Evolutionary conservation across 1,140 invertebrate genomes (phyloP).

Genomic region (Papilio glaucus): DNA sequence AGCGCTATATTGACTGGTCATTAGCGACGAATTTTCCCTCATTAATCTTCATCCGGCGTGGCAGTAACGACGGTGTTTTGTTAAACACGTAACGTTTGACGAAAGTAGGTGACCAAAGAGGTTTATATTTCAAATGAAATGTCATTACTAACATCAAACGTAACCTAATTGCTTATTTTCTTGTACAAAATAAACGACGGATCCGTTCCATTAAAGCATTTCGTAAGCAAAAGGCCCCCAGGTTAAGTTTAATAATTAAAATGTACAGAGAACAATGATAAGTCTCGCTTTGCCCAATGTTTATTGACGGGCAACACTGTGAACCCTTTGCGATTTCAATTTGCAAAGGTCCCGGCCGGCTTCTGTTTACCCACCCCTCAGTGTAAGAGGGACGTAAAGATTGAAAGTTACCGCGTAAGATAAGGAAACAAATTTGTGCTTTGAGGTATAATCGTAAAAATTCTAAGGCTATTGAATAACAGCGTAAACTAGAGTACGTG

Average conservation of each 20-base stretch:
- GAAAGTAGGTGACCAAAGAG: constrained; percentile 4
- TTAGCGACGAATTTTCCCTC: constrained; percentile 16
- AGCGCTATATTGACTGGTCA: constrained; percentile 14
- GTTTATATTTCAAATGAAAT: constrained; percentile 38
- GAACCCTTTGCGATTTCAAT: constrained; percentile 73
- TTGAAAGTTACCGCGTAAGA: constrained; percentile 6
- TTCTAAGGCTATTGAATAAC: not conserved
- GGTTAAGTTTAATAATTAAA: constrained; percentile 72
- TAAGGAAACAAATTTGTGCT: constrained; percentile 16
- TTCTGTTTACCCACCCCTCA: constrained; percentile 6
- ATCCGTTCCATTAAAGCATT: constrained; percentile 57
- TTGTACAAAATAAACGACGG: constrained; percentile 46
- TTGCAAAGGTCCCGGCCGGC: constrained; percentile 46
- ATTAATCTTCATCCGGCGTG: constrained; percentile 23
- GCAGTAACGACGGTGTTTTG: not conserved
- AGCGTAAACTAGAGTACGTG: not conserved
- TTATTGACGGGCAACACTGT: constrained; percentile 65
- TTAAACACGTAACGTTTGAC: constrained; percentile 22
- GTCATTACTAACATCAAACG: constrained; percentile 32
- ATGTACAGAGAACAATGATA: constrained; percentile 76
- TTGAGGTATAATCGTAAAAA: constrained; percentile 13
- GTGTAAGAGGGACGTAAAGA: constrained; percentile 40
- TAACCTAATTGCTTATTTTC: constrained; percentile 43
- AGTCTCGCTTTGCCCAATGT: constrained; percentile 69
- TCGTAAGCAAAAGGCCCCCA: constrained; percentile 52